Evolutionary conservation across 1,140 invertebrate species (phyloP).

Genomic region (Sycophaga agraensis): DNA sequence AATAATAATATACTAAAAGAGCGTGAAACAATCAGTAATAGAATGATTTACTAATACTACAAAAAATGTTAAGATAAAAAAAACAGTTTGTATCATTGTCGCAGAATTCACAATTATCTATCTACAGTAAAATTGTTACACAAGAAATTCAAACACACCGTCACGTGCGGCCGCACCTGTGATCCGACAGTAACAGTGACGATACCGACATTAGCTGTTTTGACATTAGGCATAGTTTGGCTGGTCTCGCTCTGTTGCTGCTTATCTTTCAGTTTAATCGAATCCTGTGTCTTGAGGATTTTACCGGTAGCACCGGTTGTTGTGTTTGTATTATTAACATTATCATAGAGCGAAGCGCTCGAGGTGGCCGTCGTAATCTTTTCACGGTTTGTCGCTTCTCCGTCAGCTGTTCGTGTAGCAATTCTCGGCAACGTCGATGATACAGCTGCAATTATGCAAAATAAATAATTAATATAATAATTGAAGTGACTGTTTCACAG

Average conservation of each 20-base stretch:
- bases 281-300: slow-evolving; percentile 40
- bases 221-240: slow-evolving; percentile 48
- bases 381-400: slow-evolving; percentile 56
- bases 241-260: slow-evolving; percentile 52
- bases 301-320: slow-evolving; percentile 26
- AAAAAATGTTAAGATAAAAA: too few relatives aligned
- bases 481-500: too few relatives aligned
- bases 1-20: too few relatives aligned
- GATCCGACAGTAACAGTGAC: slow-evolving; percentile 61
- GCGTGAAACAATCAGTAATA: too few relatives aligned
- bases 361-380: slow-evolving; percentile 82
- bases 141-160: not conserved
- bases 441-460: slow-evolving; percentile 59
- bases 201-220: slow-evolving; percentile 58
- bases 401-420: slow-evolving; percentile 68
- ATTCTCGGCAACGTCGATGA: slow-evolving; percentile 82
- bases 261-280: slow-evolving; percentile 50
- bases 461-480: too few relatives aligned
- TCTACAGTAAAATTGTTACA: too few relatives aligned
- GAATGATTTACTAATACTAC: too few relatives aligned
- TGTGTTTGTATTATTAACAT: slow-evolving; percentile 62
- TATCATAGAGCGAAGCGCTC: slow-evolving; percentile 87
- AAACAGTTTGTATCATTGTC: too few relatives aligned
- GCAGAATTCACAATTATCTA: too few relatives aligned
- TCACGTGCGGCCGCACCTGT: slow-evolving; percentile 52